These are phyloP conservation scores for Tachina grossa DNA, from an alignment of 2,888 invertebrate species.

Conservation along the genomic window DNA sequence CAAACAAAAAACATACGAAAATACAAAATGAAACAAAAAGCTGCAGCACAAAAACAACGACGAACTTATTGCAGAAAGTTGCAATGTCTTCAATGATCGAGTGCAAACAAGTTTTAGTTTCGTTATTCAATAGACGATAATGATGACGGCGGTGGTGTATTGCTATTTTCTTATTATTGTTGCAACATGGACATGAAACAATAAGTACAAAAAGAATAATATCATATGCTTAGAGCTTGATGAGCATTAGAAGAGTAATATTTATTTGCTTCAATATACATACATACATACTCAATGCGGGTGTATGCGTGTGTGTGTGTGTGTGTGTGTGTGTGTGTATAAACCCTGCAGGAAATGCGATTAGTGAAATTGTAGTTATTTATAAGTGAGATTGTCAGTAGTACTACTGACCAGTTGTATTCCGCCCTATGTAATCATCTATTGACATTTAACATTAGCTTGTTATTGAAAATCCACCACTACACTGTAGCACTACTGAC, in stretches of 20 bases:
- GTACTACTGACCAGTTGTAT: too few species aligned
- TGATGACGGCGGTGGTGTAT: constrained; percentile 21
- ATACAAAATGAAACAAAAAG: constrained; percentile 29
- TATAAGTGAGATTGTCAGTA: too few species aligned
- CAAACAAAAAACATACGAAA: not conserved
- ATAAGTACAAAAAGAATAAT: constrained; percentile 29
- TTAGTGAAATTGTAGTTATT: too few species aligned
- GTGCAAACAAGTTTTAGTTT: constrained; percentile 66
- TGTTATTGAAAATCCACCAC: too few species aligned
- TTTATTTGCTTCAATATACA: not conserved
- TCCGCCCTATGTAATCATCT: too few species aligned
- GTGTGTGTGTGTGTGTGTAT: not conserved
- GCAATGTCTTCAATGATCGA: constrained; percentile 61
- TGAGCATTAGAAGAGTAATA: constrained; percentile 63
- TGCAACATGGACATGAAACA: constrained; percentile 48
- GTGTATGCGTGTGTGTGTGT: not conserved
- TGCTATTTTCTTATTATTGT: constrained; percentile 19
- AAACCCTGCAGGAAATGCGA: too few species aligned
- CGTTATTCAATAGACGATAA: constrained; percentile 64
- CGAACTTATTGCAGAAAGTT: constrained; percentile 49
- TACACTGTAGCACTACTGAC: too few species aligned
- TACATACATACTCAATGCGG: not conserved
- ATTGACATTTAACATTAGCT: too few species aligned
- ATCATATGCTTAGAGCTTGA: constrained; percentile 38
- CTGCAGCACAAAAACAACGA: constrained; percentile 9